These are phyloP conservation scores for Remorina albescens DNA, from an alignment of 2,797 vertebrate species.

Conservation along the genomic window DNA sequence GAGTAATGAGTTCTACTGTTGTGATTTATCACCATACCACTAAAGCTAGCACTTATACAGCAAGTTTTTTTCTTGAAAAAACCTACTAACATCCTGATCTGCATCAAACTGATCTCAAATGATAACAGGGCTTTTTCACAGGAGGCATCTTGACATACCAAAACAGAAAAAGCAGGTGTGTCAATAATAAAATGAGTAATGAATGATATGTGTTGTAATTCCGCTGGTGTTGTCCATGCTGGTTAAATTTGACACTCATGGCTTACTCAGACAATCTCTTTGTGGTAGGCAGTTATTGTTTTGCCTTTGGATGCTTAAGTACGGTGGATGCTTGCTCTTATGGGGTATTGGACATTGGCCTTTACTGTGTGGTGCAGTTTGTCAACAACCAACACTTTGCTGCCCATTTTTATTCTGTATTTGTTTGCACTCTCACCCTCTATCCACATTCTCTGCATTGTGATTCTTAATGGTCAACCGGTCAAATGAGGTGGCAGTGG, in stretches of 20 bases:
- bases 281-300: slow-evolving; percentile 3
- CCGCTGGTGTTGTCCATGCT: not conserved
- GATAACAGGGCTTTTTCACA: not conserved
- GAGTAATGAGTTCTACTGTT: not conserved
- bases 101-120: not conserved
- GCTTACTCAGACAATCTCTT: not conserved
- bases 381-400: slow-evolving; percentile 20
- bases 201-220: not conserved
- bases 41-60: not conserved
- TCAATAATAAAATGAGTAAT: not conserved
- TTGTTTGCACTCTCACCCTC: slow-evolving; percentile 54
- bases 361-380: slow-evolving; percentile 7
- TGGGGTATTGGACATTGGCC: not conserved
- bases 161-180: not conserved
- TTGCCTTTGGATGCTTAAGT: not conserved
- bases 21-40: not conserved
- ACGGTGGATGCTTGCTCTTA: slow-evolving; percentile 14
- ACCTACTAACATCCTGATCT: not conserved
- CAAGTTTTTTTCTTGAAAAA: not conserved
- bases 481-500: slow-evolving; percentile 30
- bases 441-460: slow-evolving; percentile 37
- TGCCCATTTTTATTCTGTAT: slow-evolving; percentile 33
- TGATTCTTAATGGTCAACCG: slow-evolving; percentile 29
- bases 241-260: not conserved
- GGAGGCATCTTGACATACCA: not conserved